These are phyloP conservation scores for Zosterops hypoxanthus DNA, from an alignment of 2,113 vertebrate genomes.

Conservation along the genomic window DNA sequence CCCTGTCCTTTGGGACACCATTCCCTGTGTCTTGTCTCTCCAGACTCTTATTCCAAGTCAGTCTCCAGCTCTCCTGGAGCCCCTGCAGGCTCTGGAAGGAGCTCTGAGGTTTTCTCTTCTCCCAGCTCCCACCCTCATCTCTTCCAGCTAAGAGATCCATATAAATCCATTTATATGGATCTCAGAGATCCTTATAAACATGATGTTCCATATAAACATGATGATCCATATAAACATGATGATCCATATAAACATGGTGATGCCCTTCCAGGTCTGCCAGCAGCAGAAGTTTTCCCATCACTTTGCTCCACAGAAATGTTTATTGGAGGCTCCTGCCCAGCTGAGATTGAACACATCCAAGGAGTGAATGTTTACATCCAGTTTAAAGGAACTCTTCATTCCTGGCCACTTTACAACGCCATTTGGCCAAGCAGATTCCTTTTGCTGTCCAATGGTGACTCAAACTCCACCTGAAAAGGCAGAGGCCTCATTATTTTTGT, in stretches of 20 bases:
- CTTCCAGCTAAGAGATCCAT: not conserved
- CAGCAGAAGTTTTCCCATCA: not conserved
- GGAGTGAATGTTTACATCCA: not conserved
- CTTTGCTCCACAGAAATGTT: not conserved
- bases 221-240: too few relatives aligned
- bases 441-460: not conserved
- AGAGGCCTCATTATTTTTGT: not conserved
- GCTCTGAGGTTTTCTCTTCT: not conserved
- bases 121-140: not conserved
- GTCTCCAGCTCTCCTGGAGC: not conserved
- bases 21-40: not conserved
- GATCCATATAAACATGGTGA: not conserved
- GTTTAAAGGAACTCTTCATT: not conserved
- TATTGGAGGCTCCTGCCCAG: not conserved
- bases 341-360: not conserved
- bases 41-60: too few relatives aligned
- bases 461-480: not conserved
- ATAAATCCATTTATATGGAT: too few relatives aligned
- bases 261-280: not conserved
- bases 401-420: not conserved
- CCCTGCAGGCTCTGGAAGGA: not conserved
- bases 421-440: not conserved
- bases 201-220: rapidly evolving
- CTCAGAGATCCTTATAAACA: rapidly evolving
- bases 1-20: not conserved